Conservation (phyloP, 2,888 invertebrate species). For the Epirrhoe tristata region DNA sequence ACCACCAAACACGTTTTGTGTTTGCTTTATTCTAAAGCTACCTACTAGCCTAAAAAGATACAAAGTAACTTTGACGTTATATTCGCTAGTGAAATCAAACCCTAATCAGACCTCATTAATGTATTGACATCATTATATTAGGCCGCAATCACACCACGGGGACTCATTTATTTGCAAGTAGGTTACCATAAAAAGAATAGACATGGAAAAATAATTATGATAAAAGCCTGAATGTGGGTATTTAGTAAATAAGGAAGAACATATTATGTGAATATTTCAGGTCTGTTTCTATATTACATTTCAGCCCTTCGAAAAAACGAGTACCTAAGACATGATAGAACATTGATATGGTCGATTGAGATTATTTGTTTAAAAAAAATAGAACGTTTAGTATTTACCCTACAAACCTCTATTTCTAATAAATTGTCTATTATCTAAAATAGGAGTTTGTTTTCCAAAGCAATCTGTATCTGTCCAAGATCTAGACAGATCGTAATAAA, state of each 20-base stretch:
- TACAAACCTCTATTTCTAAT: not conserved
- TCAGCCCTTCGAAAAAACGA: too few species aligned
- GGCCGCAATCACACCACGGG: constrained; percentile 52
- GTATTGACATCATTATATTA: constrained; percentile 46
- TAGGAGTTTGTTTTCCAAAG: not conserved
- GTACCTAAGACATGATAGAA: too few species aligned
- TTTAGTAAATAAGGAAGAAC: not conserved
- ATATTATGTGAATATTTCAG: too few species aligned
- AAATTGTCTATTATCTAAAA: not conserved
- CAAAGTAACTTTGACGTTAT: constrained; percentile 13
- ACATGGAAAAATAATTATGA: constrained; percentile 59
- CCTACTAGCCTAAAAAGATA: not conserved
- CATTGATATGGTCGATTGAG: too few species aligned
- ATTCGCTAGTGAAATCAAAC: constrained; percentile 31
- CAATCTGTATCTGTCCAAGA: constrained; percentile 11
- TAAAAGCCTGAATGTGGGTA: constrained; percentile 48
- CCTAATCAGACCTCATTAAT: constrained; percentile 42
- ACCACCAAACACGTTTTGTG: not conserved
- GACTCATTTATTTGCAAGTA: constrained; percentile 53
- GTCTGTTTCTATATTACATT: not conserved
- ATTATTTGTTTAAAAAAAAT: not conserved
- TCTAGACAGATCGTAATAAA: constrained; percentile 13
- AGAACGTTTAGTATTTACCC: not conserved
- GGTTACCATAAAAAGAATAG: constrained; percentile 49
- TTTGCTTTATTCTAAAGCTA: not conserved